Percentiles rank a stretch among this genome's conserved stretches.
Conservation (phyloP, 2,888 invertebrate genomes). For the Hydraecia micacea region DNA sequence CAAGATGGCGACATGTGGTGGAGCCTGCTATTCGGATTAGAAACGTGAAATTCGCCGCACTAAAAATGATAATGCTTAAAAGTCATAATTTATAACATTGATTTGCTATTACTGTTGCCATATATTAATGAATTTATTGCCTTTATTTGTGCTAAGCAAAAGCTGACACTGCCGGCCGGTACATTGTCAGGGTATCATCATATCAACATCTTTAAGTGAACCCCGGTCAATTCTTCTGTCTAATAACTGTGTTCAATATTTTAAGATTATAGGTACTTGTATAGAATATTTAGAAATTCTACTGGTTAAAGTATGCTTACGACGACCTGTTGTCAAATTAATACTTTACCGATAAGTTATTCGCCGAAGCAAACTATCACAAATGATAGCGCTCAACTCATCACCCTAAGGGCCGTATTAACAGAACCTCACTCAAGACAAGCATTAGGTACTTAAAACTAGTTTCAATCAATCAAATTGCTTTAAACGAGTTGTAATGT, state of each 20-base stretch:
- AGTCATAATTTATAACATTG: not conserved
- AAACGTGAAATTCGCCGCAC: conserved; percentile 64
- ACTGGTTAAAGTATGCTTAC: not conserved
- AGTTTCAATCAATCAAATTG: too few species aligned
- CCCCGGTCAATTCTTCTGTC: conserved; percentile 5
- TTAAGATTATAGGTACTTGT: not conserved
- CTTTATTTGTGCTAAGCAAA: not conserved
- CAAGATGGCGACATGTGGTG: conserved; percentile 90
- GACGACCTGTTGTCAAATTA: not conserved
- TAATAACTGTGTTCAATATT: not conserved
- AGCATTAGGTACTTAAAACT: too few species aligned
- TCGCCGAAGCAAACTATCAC: not conserved
- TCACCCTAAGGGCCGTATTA: too few species aligned
- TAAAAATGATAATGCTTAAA: not conserved
- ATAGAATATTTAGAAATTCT: not conserved
- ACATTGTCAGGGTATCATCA: conserved; percentile 22
- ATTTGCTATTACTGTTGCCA: not conserved
- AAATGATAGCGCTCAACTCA: not conserved
- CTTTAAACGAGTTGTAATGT: too few species aligned
- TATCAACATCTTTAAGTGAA: conserved; percentile 6
- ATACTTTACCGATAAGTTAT: not conserved
- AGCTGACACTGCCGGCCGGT: conserved; percentile 68
- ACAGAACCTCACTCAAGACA: too few species aligned
- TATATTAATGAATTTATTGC: not conserved
- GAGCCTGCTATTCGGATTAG: conserved; percentile 76